phyloP scores from a whole-genome alignment of 2,888 invertebrate species.

The Plutella xylostella region DNA sequence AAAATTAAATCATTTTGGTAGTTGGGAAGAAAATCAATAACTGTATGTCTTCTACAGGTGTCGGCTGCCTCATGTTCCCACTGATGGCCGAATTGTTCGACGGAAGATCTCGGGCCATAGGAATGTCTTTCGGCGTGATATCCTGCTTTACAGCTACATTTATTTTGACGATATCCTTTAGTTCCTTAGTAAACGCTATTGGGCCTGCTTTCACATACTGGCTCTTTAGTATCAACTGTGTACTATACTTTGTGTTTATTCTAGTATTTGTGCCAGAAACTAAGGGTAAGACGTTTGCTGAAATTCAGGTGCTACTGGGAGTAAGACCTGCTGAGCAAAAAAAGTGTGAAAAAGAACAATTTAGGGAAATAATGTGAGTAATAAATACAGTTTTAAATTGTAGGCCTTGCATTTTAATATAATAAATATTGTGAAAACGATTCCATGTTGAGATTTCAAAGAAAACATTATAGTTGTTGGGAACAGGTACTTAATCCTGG shows the following conservation, averaged over 20 bases:
- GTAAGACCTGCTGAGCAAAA: no score
- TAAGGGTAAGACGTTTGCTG: not conserved
- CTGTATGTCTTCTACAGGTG: no score
- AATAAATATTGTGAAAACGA: no score
- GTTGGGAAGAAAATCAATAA: no score
- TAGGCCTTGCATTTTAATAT: no score
- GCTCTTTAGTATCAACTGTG: conserved; percentile 7
- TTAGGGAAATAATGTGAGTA: no score
- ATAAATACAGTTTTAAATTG: no score
- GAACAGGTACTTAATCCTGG: no score
- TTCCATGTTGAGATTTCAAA: no score
- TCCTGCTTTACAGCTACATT: not conserved
- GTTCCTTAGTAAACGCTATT: conserved; percentile 2
- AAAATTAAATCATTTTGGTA: no score
- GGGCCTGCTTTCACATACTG: conserved; percentile 11
- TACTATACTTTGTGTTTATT: conserved; percentile 6
- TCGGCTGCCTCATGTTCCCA: conserved; percentile 11
- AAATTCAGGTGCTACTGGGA: not conserved
- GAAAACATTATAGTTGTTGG: no score
- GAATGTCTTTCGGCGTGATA: not conserved
- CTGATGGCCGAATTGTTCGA: conserved; percentile 11
- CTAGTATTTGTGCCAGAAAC: conserved; percentile 12
- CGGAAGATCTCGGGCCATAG: conserved; percentile 8
- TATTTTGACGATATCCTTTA: conserved; percentile 6
- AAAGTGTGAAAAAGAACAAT: no score